Evolutionary conservation across 1,140 invertebrate genomes (phyloP), one percentile per base, ranked within the genome.

Genomic region (Zaprionus gabonicus): DNA sequence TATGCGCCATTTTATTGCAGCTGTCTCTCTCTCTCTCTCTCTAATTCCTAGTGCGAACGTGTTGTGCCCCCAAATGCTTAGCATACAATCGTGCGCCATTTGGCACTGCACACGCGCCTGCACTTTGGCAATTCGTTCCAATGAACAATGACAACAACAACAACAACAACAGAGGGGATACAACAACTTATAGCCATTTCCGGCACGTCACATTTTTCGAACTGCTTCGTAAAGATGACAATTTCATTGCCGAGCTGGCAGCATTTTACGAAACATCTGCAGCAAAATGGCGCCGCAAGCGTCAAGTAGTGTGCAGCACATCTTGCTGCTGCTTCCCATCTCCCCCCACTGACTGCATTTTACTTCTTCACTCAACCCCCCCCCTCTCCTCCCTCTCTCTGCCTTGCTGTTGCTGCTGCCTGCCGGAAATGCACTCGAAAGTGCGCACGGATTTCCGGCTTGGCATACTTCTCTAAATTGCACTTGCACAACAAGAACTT

Each of bases 341-440:
- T n/a, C n/a, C n/a, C n/a, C n/a, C n/a, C n/a, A n/a, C n/a, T 28
- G 7, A 7, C 28, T 31, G 7, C 28, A 31, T 31, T 31, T 31
- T 31, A 31, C n/a, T 28, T 55, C n/a, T 55, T 53, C 23, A 31
- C 28, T 20, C 20, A 20, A 20, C 20, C 20, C 20, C 20, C 20
- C 20, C 20, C 1, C 20, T 20, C 1, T 1, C 20, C 36, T 15
- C 10, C 4, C 20, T n/a, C 13, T 23, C 23, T n/a, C 23, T 55
- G 20, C 20, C 20, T 20, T 20, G 20, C 38, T 66, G 56, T 31
- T 20, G 28, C 55, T 10, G 9, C 60, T 69, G 64, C 51, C 46
- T 59, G 55, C 64, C 77, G 84, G 83, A 88, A 88, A 88, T 83
- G 84, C 84, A 83, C 73, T 88, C 69, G 67, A 86, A 87, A 77